phyloP scores from a whole-genome alignment of 2,888 invertebrate genomes.

The Synanthedon myopaeformis region DNA sequence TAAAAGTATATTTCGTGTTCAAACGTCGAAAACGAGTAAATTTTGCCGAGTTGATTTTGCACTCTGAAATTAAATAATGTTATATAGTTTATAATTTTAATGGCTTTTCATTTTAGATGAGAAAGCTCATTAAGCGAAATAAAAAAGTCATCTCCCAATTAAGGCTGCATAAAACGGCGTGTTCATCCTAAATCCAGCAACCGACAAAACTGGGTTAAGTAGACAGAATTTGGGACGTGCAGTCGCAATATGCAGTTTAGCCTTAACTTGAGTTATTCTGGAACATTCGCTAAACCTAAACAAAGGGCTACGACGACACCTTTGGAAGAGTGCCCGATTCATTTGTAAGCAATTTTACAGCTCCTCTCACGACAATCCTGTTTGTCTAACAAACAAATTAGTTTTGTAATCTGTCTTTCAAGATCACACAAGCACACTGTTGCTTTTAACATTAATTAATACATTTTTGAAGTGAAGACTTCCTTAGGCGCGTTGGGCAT shows the following conservation, averaged over 20 bases:
- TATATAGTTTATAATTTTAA: too few relatives aligned
- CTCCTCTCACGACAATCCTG: not conserved
- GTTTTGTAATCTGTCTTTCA: too few relatives aligned
- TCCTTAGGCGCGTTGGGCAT: too few relatives aligned
- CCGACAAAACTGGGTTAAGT: not conserved
- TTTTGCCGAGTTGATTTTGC: too few relatives aligned
- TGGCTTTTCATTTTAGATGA: not conserved
- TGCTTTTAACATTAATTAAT: too few relatives aligned
- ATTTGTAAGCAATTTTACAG: slow-evolving; percentile 18
- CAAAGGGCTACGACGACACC: slow-evolving; percentile 21
- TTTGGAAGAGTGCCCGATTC: slow-evolving; percentile 39
- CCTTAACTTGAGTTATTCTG: slow-evolving; percentile 20
- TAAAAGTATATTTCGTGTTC: too few relatives aligned
- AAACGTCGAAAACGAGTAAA: too few relatives aligned
- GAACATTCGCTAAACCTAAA: slow-evolving; percentile 21
- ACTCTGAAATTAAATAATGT: too few relatives aligned
- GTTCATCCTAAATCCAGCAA: not conserved
- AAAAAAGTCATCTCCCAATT: not conserved
- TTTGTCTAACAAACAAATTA: not conserved
- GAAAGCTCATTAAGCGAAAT: not conserved
- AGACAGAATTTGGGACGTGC: not conserved
- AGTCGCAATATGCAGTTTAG: not conserved
- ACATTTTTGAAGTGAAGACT: too few relatives aligned
- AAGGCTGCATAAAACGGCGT: not conserved
- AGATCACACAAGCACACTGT: too few relatives aligned